phyloP scores from a whole-genome alignment of 2,113 vertebrate genomes.

The Cnemophilus loriae region DNA sequence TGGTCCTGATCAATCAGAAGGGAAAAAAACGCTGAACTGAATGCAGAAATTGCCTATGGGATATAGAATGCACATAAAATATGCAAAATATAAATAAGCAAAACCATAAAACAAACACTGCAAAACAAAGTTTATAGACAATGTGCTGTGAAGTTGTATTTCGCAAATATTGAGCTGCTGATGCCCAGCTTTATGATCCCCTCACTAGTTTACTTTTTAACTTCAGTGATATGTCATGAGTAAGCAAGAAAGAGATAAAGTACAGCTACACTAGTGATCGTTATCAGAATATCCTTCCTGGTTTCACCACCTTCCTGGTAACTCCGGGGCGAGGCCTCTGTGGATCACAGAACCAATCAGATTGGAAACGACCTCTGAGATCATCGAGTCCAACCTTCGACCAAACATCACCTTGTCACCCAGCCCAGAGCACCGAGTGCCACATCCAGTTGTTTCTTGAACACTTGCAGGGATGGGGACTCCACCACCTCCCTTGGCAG shows the following conservation, averaged over 20 bases:
- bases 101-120: neutral
- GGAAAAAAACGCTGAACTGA: neutral
- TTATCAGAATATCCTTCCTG: neutral
- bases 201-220: neutral
- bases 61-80: neutral
- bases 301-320: neutral
- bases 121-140: neutral
- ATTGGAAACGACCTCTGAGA: neutral
- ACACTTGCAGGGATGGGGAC: neutral
- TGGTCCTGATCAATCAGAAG: constrained; percentile 19
- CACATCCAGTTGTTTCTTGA: neutral
- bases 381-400: neutral
- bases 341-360: neutral
- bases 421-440: neutral
- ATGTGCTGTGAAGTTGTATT: neutral
- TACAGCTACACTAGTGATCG: neutral
- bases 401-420: neutral
- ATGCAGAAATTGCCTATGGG: neutral
- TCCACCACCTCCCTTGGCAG: neutral
- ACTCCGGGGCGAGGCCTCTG: neutral
- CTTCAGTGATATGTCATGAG: neutral
- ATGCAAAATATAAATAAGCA: constrained; percentile 15
- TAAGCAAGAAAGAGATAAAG: neutral
- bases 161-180: neutral
- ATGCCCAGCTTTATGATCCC: neutral